These are phyloP conservation scores for Erythrocercus mccallii DNA, from an alignment of 2,113 vertebrate genomes.

Conservation along the genomic window DNA sequence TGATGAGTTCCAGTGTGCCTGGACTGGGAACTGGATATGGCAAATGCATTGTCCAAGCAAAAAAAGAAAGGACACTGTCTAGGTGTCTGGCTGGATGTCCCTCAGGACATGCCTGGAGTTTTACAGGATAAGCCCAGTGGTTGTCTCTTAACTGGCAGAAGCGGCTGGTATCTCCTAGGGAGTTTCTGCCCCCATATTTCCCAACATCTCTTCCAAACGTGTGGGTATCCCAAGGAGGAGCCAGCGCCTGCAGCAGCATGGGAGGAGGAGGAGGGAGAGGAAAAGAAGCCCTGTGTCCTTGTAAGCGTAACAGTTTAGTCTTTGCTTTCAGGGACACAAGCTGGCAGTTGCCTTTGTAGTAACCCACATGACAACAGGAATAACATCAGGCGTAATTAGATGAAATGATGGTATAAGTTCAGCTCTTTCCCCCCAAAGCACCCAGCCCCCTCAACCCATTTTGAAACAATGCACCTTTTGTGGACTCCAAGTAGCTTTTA, in stretches of 20 bases:
- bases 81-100: neutral
- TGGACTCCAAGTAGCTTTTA: slow-evolving; percentile 43
- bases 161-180: neutral
- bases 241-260: neutral
- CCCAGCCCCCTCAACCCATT: slow-evolving; percentile 56
- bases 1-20: neutral
- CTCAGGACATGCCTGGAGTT: neutral
- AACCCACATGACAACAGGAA: slow-evolving; percentile 66
- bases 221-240: neutral
- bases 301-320: slow-evolving; percentile 57
- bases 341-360: slow-evolving; percentile 64
- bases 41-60: neutral
- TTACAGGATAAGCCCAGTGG: neutral
- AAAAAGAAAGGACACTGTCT: neutral
- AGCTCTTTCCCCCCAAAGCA: slow-evolving; percentile 42
- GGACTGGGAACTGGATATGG: neutral
- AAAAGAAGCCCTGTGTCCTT: slow-evolving; percentile 33
- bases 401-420: slow-evolving; percentile 61
- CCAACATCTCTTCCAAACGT: neutral
- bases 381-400: slow-evolving; percentile 70
- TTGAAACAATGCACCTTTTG: slow-evolving; percentile 70
- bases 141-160: neutral
- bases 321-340: slow-evolving; percentile 61
- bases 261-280: neutral
- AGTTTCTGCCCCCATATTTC: neutral